Conservation (phyloP, 2,888 invertebrate genomes). For the Mythimna lalbum region DNA sequence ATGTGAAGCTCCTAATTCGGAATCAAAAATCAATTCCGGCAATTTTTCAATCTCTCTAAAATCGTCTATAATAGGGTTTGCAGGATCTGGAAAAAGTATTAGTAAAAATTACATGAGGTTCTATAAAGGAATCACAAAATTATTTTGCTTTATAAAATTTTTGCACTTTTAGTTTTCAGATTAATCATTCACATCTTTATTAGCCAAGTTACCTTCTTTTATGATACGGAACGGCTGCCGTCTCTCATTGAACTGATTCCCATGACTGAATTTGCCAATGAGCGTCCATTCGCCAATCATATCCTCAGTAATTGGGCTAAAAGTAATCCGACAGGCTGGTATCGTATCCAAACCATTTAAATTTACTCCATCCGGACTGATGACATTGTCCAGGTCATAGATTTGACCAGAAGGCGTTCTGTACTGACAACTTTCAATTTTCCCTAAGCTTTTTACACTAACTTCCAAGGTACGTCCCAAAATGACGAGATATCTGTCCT, state of each 20-base stretch:
- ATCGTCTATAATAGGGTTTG: constrained; percentile 65
- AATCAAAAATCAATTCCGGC: constrained; percentile 37
- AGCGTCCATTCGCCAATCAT: constrained; percentile 72
- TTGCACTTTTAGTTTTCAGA: not conserved
- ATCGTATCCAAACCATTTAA: constrained; percentile 47
- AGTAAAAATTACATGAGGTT: not conserved
- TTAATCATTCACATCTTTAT: no score
- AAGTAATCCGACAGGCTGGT: constrained; percentile 61
- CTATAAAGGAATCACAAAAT: not conserved
- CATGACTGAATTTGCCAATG: constrained; percentile 71
- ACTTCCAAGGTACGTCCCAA: constrained; percentile 59
- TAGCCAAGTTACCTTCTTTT: constrained; percentile 68
- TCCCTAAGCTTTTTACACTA: constrained; percentile 58
- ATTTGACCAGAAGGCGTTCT: constrained; percentile 60
- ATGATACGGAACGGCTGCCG: constrained; percentile 63
- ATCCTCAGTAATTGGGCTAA: constrained; percentile 66
- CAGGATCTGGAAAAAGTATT: constrained; percentile 68
- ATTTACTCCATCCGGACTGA: constrained; percentile 51
- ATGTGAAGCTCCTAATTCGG: constrained; percentile 62
- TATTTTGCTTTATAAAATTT: not conserved
- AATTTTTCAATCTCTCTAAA: constrained; percentile 60
- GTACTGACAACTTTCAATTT: constrained; percentile 64
- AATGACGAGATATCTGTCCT: constrained; percentile 60
- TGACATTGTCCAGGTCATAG: constrained; percentile 39
- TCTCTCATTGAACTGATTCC: constrained; percentile 63